Conservation (phyloP, 1,140 invertebrate genomes). For the Phenacoccus solenopsis region DNA sequence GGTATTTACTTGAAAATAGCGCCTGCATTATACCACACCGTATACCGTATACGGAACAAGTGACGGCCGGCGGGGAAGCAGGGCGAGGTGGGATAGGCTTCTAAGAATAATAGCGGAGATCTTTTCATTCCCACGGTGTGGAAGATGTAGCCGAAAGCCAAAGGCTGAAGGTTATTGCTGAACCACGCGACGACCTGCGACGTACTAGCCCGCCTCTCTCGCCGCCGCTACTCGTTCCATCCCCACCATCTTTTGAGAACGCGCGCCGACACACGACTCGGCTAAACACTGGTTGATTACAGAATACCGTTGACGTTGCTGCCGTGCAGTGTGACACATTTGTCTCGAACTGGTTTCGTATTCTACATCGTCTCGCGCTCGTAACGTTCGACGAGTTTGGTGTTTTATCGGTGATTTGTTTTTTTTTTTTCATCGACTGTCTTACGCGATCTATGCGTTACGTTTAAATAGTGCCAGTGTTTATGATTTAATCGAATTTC, state of each 20-base stretch:
- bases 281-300: not conserved
- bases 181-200: constrained; percentile 16
- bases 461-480: too few species aligned
- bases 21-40: not conserved
- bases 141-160: not conserved
- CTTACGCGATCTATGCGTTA: not conserved
- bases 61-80: not conserved
- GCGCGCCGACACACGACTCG: constrained; percentile 13
- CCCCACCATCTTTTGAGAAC: not conserved
- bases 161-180: constrained; percentile 17
- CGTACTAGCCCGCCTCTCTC: not conserved
- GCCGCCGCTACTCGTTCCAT: not conserved
- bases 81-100: not conserved
- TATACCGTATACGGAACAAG: not conserved
- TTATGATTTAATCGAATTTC: not conserved
- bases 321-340: not conserved
- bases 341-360: not conserved
- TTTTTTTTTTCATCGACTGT: not conserved
- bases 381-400: not conserved
- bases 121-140: not conserved
- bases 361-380: not conserved
- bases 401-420: too few species aligned
- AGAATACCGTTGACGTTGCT: not conserved
- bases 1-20: constrained; percentile 7
- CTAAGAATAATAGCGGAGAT: not conserved